Base-by-base conservation (phyloP, 2,797 vertebrate species). In the Oreonectes daqikongensis region DNA sequence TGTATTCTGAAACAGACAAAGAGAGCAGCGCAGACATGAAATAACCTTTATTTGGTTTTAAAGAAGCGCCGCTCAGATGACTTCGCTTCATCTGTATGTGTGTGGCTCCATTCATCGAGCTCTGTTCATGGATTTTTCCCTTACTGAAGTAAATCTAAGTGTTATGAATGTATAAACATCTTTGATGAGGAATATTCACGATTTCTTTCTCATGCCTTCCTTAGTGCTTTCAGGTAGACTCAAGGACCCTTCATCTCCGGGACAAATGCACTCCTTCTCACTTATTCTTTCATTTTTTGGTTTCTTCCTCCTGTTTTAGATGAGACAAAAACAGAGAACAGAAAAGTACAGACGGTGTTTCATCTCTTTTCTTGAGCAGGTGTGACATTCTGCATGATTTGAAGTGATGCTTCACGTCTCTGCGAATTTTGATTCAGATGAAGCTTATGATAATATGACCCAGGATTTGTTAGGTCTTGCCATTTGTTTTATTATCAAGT, bases 141-240 rank as follows among this genome's bases (percentile, higher is more conserved):
- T 63, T 26, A 22, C 74, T 83, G 32, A 42, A n/a, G n/a, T n/a
- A n/a, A n/a, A n/a, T n/a, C n/a, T n/a, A 88, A 87, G 84, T 77
- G 83, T 87, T 87, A 65, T 59, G 38, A 64, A 75, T 86, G 87
- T 75, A 86, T 84, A 86, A 87, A 90, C 74, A 84, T 35, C 74
- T 87, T 85, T 81, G 48, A 86, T 88, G 81, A 73, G 77, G 81
- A 67, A 82, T 28, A 67, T 38, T 32, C 17, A 67, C 14, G 18
- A 11, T 24, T 79, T 74, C 66, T 73, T 57, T 73, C 15, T 72
- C 79, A 83, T 79, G 79, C 57, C 3, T 38, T 22, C 60, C 79
- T n/a, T 32, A 42, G 60, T 85, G 72, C 55, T 76, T 76, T 60
- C 53, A 76, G 80, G 75, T 40, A 57, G 71, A 85, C 84, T 75